These are phyloP conservation scores for Drosophila algonquin DNA, from an alignment of 2,888 invertebrate genomes.

Conservation along the genomic window DNA sequence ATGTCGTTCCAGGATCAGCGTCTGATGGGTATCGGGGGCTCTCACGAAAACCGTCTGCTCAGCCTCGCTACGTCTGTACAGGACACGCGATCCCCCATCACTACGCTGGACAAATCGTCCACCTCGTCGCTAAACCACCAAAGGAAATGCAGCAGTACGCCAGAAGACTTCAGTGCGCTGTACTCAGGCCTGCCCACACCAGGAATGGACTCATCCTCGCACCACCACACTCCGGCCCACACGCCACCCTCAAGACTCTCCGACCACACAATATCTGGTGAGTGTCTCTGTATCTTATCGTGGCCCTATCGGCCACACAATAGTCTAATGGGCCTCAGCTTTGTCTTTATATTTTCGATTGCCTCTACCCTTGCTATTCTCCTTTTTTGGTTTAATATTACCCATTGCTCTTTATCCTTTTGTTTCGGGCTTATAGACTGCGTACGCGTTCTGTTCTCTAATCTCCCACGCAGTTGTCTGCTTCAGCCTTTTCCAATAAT, in stretches of 20 bases:
- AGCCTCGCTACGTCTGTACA: slow-evolving; percentile 84
- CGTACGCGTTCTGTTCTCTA: too few relatives aligned
- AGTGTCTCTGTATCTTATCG: slow-evolving; percentile 44
- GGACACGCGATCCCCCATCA: slow-evolving; percentile 85
- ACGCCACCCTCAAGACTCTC: slow-evolving; percentile 88
- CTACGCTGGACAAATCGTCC: slow-evolving; percentile 85
- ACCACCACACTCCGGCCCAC: slow-evolving; percentile 88
- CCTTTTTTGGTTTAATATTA: slow-evolving; percentile 28
- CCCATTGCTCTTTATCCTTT: slow-evolving; percentile 7
- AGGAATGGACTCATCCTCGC: slow-evolving; percentile 85
- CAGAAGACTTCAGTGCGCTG: slow-evolving; percentile 94
- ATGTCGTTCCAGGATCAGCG: slow-evolving; percentile 85
- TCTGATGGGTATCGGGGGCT: slow-evolving; percentile 83
- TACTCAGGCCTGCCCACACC: slow-evolving; percentile 88
- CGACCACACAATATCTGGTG: slow-evolving; percentile 87
- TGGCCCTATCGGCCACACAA: slow-evolving; percentile 20
- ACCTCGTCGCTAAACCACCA: slow-evolving; percentile 82
- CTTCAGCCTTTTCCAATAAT: too few relatives aligned
- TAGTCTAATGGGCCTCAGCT: slow-evolving; percentile 25
- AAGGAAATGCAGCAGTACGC: slow-evolving; percentile 92
- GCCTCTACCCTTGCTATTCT: slow-evolving; percentile 24
- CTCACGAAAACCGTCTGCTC: slow-evolving; percentile 83
- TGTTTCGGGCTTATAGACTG: slow-evolving; percentile 37
- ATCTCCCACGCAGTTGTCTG: too few relatives aligned
- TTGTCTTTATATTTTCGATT: slow-evolving; percentile 7